These are phyloP conservation scores for Crotalus horridus DNA, from an alignment of 2,113 vertebrate genomes.

Conservation along the genomic window DNA sequence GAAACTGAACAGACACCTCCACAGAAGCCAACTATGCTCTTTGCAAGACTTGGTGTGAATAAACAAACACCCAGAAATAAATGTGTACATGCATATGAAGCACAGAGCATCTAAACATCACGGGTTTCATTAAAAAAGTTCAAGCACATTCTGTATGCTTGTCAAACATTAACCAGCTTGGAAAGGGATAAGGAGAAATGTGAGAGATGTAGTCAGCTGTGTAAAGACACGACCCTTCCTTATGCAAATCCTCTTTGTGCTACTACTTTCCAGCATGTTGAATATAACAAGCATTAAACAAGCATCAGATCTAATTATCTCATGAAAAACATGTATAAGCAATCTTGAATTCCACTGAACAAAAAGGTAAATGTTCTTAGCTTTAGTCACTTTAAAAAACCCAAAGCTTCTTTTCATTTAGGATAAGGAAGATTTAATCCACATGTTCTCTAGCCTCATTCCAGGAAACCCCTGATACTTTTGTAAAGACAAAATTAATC, in stretches of 20 bases:
- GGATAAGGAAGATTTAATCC: not conserved
- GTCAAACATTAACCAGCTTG: not conserved
- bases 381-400: not conserved
- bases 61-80: conserved; percentile 17
- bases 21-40: not conserved
- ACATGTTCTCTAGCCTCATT: not conserved
- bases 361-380: not conserved
- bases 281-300: conserved; percentile 1
- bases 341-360: not conserved
- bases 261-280: not conserved
- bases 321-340: conserved; percentile 5
- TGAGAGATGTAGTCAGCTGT: not conserved
- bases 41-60: not conserved
- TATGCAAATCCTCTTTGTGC: conserved; percentile 3
- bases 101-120: conserved; percentile 1
- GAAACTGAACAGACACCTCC: not conserved
- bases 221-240: not conserved
- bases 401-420: not conserved
- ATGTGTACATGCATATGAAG: not conserved
- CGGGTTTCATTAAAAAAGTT: not conserved
- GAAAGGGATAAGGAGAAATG: not conserved
- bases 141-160: not conserved
- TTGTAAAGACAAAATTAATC: not conserved
- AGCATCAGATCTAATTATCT: not conserved
- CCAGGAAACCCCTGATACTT: not conserved